These are phyloP conservation scores for Caranx melampygus DNA, from an alignment of 2,113 vertebrate species.

Conservation along the genomic window DNA sequence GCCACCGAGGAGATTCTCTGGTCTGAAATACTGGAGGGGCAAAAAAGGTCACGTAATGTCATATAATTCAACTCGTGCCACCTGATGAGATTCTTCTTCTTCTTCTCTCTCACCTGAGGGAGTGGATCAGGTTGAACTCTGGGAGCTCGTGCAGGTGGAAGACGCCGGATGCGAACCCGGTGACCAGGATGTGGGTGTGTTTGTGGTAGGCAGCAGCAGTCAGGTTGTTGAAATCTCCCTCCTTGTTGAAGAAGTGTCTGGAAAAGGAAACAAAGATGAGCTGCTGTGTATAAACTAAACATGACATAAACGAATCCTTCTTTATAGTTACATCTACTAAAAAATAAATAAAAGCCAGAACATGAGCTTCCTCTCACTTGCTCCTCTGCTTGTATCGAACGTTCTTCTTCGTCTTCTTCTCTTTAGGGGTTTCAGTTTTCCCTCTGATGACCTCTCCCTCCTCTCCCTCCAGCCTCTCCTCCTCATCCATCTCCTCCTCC, in stretches of 20 bases:
- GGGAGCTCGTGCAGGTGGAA: constrained; percentile 98
- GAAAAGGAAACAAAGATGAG: background rate
- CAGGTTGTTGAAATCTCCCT: constrained; percentile 92
- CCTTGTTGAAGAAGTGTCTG: constrained; percentile 96
- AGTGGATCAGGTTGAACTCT: constrained; percentile 95
- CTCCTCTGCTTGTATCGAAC: constrained; percentile 88
- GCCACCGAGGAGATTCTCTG: constrained; percentile 90
- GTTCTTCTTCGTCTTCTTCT: constrained; percentile 79
- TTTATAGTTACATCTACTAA: too few species aligned
- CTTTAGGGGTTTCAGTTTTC: constrained; percentile 72
- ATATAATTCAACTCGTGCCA: too few species aligned
- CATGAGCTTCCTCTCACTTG: constrained; percentile 82
- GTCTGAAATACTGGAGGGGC: constrained; percentile 89
- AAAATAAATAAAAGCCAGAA: too few species aligned
- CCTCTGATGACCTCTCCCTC: constrained; percentile 86
- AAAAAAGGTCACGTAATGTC: background rate
- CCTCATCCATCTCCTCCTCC: constrained; percentile 66
- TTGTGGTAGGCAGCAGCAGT: constrained; percentile 92
- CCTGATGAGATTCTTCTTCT: too few species aligned
- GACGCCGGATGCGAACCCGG: constrained; percentile 92
- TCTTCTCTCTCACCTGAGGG: constrained; percentile 87
- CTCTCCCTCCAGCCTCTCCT: constrained; percentile 47
- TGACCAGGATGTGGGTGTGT: constrained; percentile 90
- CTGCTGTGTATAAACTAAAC: background rate
- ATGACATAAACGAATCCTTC: too few species aligned